These are phyloP conservation scores for Drosophila helvetica DNA, from an alignment of 2,888 invertebrate species.

Conservation along the genomic window DNA sequence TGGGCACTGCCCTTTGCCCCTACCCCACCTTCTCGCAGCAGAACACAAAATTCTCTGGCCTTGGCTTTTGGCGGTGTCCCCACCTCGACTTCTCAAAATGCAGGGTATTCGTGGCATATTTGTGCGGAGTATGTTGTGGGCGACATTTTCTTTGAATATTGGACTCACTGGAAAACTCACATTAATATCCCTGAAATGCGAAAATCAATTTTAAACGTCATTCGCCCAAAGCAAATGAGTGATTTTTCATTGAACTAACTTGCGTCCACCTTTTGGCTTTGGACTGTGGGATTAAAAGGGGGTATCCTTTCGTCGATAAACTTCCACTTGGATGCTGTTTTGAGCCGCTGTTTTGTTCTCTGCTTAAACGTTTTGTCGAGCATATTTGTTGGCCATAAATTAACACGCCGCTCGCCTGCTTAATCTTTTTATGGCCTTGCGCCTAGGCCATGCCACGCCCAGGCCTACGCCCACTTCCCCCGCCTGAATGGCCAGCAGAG, in stretches of 20 bases:
- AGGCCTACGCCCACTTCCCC: not conserved
- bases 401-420: constrained; percentile 65
- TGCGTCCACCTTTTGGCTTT: not conserved
- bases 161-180: not conserved
- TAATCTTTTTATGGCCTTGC: constrained; percentile 63
- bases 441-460: constrained; percentile 14
- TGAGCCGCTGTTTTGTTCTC: not conserved
- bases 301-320: not conserved
- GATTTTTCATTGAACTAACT: too few relatives aligned
- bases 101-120: not conserved
- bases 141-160: not conserved
- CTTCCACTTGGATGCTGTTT: not conserved
- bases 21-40: not conserved
- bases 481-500: constrained; percentile 4
- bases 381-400: constrained; percentile 70
- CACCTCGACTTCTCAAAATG: not conserved
- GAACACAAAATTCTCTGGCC: constrained; percentile 11
- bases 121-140: not conserved
- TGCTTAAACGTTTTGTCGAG: constrained; percentile 57
- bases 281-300: not conserved
- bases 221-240: too few relatives aligned
- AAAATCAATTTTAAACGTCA: too few relatives aligned
- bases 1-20: not conserved
- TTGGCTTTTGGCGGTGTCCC: constrained; percentile 36
- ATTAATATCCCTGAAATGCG: too few relatives aligned